These are phyloP conservation scores for Azemiops feae DNA, from an alignment of 2,113 vertebrate species.

Conservation along the genomic window DNA sequence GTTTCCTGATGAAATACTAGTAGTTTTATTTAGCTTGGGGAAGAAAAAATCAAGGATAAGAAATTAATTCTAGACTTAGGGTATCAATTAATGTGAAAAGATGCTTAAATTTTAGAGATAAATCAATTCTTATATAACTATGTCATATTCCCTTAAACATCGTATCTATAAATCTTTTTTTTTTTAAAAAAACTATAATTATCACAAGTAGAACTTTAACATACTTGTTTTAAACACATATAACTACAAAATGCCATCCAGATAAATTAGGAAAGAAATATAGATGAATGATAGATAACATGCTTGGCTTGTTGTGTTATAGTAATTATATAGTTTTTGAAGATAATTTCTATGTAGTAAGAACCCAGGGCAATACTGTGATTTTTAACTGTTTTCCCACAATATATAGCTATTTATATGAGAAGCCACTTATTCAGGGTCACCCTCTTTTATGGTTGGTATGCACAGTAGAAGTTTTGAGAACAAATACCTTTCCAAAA, in stretches of 20 bases:
- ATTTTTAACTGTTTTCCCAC: conserved; percentile 38
- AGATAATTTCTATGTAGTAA: background rate
- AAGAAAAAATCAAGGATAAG: background rate
- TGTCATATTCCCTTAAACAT: background rate
- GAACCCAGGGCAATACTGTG: background rate
- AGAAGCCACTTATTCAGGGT: background rate
- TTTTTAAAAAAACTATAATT: conserved; percentile 13
- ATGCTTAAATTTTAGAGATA: background rate
- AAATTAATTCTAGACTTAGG: background rate
- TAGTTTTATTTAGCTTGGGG: background rate
- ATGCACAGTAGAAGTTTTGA: background rate
- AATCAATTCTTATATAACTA: background rate
- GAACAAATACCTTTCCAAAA: background rate
- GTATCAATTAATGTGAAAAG: background rate
- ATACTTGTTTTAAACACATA: conserved; percentile 53
- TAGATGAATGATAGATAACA: background rate
- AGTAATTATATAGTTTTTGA: background rate
- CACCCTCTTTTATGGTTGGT: background rate
- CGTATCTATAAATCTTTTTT: conserved; percentile 6
- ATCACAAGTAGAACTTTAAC: conserved; percentile 40
- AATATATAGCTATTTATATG: background rate
- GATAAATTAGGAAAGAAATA: background rate
- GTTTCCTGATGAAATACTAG: background rate
- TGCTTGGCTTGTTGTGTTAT: background rate
- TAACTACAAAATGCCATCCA: conserved; percentile 26